These are phyloP conservation scores for Epinephelus malabaricus DNA, from an alignment of 2,797 vertebrate genomes.

Conservation along the genomic window DNA sequence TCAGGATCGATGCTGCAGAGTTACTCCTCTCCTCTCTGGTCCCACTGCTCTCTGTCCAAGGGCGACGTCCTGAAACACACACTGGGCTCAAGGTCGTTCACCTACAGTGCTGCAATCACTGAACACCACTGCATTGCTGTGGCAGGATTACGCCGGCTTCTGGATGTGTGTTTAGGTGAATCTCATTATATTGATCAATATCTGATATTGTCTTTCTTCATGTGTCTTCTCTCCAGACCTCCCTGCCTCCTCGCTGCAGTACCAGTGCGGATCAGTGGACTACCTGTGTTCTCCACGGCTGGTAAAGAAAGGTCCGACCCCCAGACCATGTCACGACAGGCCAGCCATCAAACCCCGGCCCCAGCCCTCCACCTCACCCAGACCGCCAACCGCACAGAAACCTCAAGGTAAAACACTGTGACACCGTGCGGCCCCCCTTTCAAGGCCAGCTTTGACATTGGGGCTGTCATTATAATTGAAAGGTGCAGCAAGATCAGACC, in stretches of 20 bases:
- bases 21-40: slow-evolving; percentile 37
- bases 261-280: slow-evolving; percentile 86
- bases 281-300: slow-evolving; percentile 76
- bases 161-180: slow-evolving; percentile 11
- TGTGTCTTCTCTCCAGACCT: slow-evolving; percentile 78
- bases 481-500: slow-evolving; percentile 38
- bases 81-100: slow-evolving; percentile 69
- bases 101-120: not conserved
- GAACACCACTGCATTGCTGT: slow-evolving; percentile 24
- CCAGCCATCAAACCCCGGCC: slow-evolving; percentile 84
- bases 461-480: slow-evolving; percentile 49
- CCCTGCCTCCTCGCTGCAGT: slow-evolving; percentile 81
- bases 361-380: slow-evolving; percentile 79
- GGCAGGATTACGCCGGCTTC: slow-evolving; percentile 14
- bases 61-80: slow-evolving; percentile 30
- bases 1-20: slow-evolving; percentile 53
- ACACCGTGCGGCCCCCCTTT: not conserved
- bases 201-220: slow-evolving; percentile 16
- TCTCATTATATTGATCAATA: slow-evolving; percentile 33
- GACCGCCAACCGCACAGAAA: slow-evolving; percentile 86
- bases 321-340: slow-evolving; percentile 84
- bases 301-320: slow-evolving; percentile 77
- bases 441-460: slow-evolving; percentile 17
- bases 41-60: slow-evolving; percentile 32
- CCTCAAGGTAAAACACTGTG: slow-evolving; percentile 85